Conservation (phyloP, 2,888 invertebrate species). For the Glyphotaelius pellucidus region DNA sequence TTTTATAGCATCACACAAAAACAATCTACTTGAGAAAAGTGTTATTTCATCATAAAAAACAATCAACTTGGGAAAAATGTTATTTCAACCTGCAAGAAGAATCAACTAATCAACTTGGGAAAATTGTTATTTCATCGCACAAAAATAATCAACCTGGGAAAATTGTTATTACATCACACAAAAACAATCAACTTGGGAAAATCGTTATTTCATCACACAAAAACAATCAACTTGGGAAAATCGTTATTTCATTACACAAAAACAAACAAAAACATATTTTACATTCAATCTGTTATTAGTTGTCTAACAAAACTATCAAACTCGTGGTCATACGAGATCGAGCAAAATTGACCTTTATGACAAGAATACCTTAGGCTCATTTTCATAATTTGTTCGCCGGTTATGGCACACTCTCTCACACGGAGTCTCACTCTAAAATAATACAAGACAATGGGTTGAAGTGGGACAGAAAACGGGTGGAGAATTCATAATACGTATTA, state of each 20-base stretch:
- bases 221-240: not conserved
- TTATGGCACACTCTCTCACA: slow-evolving; percentile 75
- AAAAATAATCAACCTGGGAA: no score
- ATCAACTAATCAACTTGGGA: no score
- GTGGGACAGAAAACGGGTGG: not conserved
- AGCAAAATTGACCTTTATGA: slow-evolving; percentile 26
- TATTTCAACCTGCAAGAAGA: no score
- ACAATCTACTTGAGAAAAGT: not conserved
- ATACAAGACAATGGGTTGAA: slow-evolving; percentile 58
- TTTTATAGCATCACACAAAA: not conserved
- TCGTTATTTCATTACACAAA: not conserved
- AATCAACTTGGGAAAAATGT: no score
- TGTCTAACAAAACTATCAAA: slow-evolving; percentile 10
- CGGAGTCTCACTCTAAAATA: slow-evolving; percentile 66
- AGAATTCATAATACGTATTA: not conserved
- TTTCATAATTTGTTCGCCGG: slow-evolving; percentile 87
- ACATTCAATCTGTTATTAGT: slow-evolving; percentile 16
- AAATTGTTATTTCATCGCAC: no score
- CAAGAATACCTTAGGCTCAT: slow-evolving; percentile 84
- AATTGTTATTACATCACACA: not conserved
- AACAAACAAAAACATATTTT: not conserved
- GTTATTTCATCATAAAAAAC: not conserved
- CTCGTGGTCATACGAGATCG: not conserved
- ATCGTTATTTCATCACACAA: not conserved
- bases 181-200: not conserved